phyloP scores from a whole-genome alignment of 2,113 vertebrate genomes.

The Cebus imitator region DNA sequence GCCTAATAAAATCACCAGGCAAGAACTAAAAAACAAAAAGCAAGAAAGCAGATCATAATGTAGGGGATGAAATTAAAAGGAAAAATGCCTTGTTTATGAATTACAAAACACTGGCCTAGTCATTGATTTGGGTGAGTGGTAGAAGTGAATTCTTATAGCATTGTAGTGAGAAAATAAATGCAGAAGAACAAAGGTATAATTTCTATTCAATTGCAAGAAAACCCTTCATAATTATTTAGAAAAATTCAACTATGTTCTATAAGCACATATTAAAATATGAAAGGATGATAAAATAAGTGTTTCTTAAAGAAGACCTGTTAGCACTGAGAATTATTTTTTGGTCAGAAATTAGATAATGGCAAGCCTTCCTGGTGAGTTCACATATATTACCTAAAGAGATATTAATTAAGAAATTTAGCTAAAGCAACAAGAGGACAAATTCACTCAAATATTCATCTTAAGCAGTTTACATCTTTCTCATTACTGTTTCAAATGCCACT shows the following conservation, averaged over 20 bases:
- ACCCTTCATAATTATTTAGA: not conserved
- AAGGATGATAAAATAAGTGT: not conserved
- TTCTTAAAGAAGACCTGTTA: not conserved
- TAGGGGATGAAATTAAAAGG: not conserved
- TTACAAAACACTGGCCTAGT: not conserved
- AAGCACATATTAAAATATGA: not conserved
- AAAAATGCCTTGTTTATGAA: not conserved
- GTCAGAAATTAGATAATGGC: not conserved
- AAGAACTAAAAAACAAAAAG: not conserved
- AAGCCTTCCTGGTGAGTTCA: not conserved
- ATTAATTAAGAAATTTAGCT: not conserved
- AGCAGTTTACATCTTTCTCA: not conserved
- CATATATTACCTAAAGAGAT: not conserved
- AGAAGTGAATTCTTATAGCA: not conserved
- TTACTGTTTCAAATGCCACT: not conserved
- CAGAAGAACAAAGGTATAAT: not conserved
- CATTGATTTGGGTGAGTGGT: not conserved
- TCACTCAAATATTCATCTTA: not conserved
- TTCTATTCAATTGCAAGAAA: not conserved
- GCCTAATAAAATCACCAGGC: conserved; percentile 7
- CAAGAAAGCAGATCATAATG: not conserved
- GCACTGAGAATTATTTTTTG: not conserved
- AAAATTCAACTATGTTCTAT: conserved; percentile 11
- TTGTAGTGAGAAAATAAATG: not conserved
- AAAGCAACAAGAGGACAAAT: not conserved